Evolutionary conservation across 1,140 invertebrate species (phyloP).

Genomic region (Venustaconcha ellipsiformis): DNA sequence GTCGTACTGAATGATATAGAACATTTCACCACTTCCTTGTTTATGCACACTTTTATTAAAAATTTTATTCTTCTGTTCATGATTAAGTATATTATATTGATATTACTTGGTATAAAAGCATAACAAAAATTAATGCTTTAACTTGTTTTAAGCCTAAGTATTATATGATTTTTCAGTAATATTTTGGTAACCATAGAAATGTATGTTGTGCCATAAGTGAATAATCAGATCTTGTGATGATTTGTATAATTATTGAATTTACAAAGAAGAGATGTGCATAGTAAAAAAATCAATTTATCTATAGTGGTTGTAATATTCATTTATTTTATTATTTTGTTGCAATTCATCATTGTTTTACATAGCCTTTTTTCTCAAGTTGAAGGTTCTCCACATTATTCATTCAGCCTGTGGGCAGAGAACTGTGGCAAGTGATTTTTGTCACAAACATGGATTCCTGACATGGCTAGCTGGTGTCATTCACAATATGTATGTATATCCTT

Average conservation of each 20-base stretch:
- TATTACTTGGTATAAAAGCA: too few species aligned
- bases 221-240: background rate
- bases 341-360: background rate
- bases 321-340: background rate
- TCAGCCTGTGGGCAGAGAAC: conserved; percentile 45
- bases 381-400: conserved; percentile 45
- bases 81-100: too few species aligned
- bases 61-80: too few species aligned
- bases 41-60: too few species aligned
- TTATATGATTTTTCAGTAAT: too few species aligned
- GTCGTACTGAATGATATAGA: background rate
- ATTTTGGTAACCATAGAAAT: too few species aligned
- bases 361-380: conserved; percentile 19
- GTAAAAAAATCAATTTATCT: background rate
- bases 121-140: too few species aligned
- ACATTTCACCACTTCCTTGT: background rate
- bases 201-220: background rate
- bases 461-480: conserved; percentile 44
- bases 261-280: background rate
- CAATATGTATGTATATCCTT: conserved; percentile 31
- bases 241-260: background rate
- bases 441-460: conserved; percentile 48
- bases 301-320: background rate
- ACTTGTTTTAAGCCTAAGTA: too few species aligned
- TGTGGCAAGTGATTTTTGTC: conserved; percentile 45